These are phyloP conservation scores for Nephila pilipes DNA, from an alignment of 1,140 invertebrate species.

Conservation along the genomic window DNA sequence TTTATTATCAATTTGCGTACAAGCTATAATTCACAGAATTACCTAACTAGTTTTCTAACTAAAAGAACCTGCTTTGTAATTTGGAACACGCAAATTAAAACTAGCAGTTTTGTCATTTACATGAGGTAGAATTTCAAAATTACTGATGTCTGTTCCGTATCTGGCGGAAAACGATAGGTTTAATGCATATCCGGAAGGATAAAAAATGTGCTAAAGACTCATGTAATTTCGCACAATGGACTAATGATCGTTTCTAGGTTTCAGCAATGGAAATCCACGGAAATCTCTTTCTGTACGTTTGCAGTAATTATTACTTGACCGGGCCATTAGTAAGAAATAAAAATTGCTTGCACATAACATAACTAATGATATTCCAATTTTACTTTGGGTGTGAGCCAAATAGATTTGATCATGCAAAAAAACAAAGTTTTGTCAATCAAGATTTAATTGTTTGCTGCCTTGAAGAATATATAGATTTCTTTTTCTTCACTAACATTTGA, in stretches of 20 bases:
- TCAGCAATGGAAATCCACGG: not conserved
- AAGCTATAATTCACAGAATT: too few relatives aligned
- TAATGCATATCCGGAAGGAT: not conserved
- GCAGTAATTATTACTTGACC: not conserved
- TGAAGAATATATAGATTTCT: too few relatives aligned
- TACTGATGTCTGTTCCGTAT: not conserved
- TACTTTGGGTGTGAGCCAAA: not conserved
- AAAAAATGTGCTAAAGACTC: not conserved
- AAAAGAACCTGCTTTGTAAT: too few relatives aligned
- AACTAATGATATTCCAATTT: not conserved
- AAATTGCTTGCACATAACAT: not conserved
- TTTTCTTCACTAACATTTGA: too few relatives aligned
- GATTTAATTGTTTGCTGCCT: too few relatives aligned
- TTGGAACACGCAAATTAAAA: too few relatives aligned
- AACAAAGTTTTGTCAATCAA: too few relatives aligned
- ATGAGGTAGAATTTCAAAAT: not conserved
- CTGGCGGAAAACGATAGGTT: not conserved
- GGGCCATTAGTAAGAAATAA: not conserved
- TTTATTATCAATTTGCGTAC: too few relatives aligned
- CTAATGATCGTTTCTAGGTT: not conserved
- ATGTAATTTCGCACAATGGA: not conserved
- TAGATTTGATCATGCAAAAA: not conserved
- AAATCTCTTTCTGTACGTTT: not conserved
- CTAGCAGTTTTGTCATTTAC: too few relatives aligned
- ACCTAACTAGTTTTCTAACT: too few relatives aligned